phyloP scores from a whole-genome alignment of 2,113 vertebrate genomes.

The Eurystomus gularis region DNA sequence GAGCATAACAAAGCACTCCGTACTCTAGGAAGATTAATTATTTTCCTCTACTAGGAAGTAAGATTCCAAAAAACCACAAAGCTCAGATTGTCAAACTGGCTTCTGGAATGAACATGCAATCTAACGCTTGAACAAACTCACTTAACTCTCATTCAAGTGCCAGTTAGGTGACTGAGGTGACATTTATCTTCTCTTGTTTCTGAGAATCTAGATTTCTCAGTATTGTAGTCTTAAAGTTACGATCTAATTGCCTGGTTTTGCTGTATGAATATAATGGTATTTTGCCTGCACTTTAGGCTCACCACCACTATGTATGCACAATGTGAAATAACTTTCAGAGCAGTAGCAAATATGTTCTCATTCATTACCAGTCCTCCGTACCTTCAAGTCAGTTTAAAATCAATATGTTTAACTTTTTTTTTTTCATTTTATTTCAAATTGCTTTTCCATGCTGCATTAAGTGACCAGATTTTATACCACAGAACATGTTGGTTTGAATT shows the following conservation, averaged over 20 bases:
- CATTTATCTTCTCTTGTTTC: neutral
- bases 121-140: neutral
- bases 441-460: neutral
- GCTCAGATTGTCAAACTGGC: neutral
- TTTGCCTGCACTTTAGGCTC: neutral
- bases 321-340: neutral
- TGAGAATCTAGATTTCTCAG: neutral
- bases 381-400: neutral
- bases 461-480: conserved; percentile 1
- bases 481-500: neutral
- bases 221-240: neutral
- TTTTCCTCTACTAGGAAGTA: neutral
- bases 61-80: neutral
- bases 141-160: neutral
- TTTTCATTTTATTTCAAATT: conserved; percentile 14
- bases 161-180: neutral
- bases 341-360: neutral
- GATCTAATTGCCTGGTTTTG: neutral
- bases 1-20: neutral
- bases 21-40: neutral
- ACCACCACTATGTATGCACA: neutral
- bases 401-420: neutral
- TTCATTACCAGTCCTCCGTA: neutral
- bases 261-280: neutral
- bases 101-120: neutral